phyloP scores from a whole-genome alignment of 1,140 invertebrate species.

The Pseudomyrmex concolor region DNA sequence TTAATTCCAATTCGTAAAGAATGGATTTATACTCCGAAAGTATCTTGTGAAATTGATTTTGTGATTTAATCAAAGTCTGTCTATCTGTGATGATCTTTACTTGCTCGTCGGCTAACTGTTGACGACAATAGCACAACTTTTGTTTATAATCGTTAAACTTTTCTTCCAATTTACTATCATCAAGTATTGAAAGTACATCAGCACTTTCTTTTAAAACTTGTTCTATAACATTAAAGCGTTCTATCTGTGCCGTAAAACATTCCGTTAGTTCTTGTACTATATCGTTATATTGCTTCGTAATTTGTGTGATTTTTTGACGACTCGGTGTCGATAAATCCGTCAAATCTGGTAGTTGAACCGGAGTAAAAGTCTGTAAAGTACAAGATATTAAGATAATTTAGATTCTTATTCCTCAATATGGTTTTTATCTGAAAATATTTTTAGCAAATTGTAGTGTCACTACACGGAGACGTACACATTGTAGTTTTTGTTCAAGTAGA shows the following conservation, averaged over 20 bases:
- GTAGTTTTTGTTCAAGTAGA: conserved; percentile 63
- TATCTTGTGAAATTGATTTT: conserved; percentile 77
- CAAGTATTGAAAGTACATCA: conserved; percentile 63
- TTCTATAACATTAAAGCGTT: conserved; percentile 65
- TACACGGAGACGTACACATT: conserved; percentile 52
- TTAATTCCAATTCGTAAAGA: conserved; percentile 74
- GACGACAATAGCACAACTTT: conserved; percentile 58
- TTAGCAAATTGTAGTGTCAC: background rate
- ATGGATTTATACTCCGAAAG: conserved; percentile 77
- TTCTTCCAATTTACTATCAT: conserved; percentile 15
- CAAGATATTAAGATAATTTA: conserved; percentile 23
- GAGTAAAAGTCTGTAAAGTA: conserved; percentile 80
- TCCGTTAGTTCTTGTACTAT: conserved; percentile 81
- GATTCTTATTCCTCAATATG: background rate
- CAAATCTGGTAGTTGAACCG: conserved; percentile 77
- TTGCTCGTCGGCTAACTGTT: conserved; percentile 69
- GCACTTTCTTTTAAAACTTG: conserved; percentile 69
- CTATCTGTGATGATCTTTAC: conserved; percentile 69
- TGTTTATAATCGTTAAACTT: conserved; percentile 49
- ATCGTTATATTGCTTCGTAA: conserved; percentile 83
- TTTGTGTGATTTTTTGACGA: conserved; percentile 77
- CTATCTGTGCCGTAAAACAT: conserved; percentile 68
- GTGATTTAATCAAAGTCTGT: conserved; percentile 72
- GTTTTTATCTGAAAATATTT: conserved; percentile 14
- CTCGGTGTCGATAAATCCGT: conserved; percentile 66